These are phyloP conservation scores for Ecdyonurus torrentis DNA, from an alignment of 2,888 invertebrate species.

Conservation along the genomic window DNA sequence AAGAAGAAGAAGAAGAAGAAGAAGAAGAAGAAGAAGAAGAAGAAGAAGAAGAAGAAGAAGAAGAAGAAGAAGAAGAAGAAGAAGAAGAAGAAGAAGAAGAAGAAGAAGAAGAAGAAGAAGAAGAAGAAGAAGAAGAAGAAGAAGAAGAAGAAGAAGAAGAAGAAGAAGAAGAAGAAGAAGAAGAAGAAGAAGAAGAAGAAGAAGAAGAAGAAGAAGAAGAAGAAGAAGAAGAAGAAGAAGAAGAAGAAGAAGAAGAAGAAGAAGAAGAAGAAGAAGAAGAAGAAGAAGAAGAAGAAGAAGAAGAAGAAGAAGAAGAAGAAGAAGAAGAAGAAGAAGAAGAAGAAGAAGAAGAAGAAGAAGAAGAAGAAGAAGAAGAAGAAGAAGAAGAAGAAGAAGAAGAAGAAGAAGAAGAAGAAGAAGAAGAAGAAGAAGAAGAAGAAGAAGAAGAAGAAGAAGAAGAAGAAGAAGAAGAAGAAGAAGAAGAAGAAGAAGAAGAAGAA, in stretches of 20 bases:
- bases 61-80: slow-evolving; percentile 1
- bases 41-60: background rate
- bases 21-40: slow-evolving; percentile 1
- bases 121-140: background rate
- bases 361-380: slow-evolving; percentile 7
- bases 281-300: background rate
- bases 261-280: background rate
- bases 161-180: background rate
- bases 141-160: background rate
- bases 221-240: background rate
- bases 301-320: slow-evolving; percentile 2
- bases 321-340: slow-evolving; percentile 4
- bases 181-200: background rate
- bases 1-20: background rate
- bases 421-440: background rate
- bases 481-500: slow-evolving; percentile 5
- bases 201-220: background rate
- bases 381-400: slow-evolving; percentile 5
- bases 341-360: slow-evolving; percentile 2
- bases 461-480: background rate
- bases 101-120: background rate
- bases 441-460: slow-evolving; percentile 6
- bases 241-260: background rate
- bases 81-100: background rate
- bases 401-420: background rate